These are phyloP conservation scores for Eretmochelys imbricata DNA, from an alignment of 2,113 vertebrate species.

Conservation along the genomic window DNA sequence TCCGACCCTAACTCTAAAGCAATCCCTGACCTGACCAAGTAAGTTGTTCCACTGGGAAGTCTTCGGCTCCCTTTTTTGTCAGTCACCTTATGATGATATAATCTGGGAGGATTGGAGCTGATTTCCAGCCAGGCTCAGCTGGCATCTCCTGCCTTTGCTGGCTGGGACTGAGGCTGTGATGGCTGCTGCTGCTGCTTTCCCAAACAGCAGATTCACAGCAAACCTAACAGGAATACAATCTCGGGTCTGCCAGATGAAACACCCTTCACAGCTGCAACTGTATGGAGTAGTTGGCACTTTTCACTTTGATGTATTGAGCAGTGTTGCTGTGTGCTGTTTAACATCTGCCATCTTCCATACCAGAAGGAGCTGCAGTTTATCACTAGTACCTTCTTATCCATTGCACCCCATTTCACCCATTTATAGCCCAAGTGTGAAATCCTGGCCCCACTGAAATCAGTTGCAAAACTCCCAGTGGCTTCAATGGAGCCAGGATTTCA, in stretches of 20 bases:
- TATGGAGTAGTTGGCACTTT: neutral
- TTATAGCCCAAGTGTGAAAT: neutral
- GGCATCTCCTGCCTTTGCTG: constrained; percentile 33
- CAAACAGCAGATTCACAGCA: rapidly evolving
- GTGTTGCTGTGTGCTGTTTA: neutral
- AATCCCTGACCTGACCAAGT: constrained; percentile 45
- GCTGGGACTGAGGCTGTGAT: neutral
- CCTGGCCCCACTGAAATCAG: neutral
- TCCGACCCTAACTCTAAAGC: neutral
- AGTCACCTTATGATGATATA: constrained; percentile 22
- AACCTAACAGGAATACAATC: neutral
- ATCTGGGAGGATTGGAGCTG: constrained; percentile 48
- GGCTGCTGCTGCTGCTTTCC: neutral
- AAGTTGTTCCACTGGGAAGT: constrained; percentile 43
- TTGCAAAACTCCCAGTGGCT: neutral
- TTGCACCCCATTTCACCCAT: neutral
- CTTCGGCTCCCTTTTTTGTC: constrained; percentile 15
- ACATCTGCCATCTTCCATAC: neutral
- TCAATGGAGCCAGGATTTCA: neutral
- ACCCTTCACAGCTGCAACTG: neutral
- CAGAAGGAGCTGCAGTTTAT: constrained; percentile 7
- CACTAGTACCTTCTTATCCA: rapidly evolving
- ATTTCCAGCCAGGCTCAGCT: constrained; percentile 57
- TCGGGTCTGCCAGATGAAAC: rapidly evolving
- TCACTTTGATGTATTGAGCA: neutral